Base-by-base conservation (phyloP, 2,797 vertebrate genomes). In the Sarcoramphus papa region DNA sequence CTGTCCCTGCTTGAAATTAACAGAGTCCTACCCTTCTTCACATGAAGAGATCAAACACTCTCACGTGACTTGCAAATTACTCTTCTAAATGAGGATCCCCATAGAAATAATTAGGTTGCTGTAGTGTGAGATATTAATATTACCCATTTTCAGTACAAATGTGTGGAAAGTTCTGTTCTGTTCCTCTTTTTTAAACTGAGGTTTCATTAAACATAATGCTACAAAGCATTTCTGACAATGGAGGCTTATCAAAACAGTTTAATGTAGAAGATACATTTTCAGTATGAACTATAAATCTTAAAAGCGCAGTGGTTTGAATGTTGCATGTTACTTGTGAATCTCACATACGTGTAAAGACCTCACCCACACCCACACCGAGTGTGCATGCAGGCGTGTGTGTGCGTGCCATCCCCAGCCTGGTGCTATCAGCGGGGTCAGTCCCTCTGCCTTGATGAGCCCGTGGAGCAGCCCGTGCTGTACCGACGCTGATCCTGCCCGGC, bases 1-100 rank as follows among this genome's bases (percentile, higher is more conserved):
- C 91, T 86, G 79, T 87, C 57, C 95, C 79, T 92, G 92, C 88
- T 79, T 95, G 83, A 94, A 95, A 96, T 92, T 94, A 96, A 79
- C 47, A 81, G 50, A 81, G 57, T 68, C 70, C 47, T 93, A 65
- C 69, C 33, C 59, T 87, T 88, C 59, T 96, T 72, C 72, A 77
- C 47, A 54, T 45, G 75, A 89, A 92, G 85, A 95, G 69, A 88
- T 92, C 77, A 95, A 94, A 92, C 30, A 40, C 18, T 94, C 51
- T 77, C 82, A 81, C 3, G 33, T 95, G 94, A 92, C 60, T 64
- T 80, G 75, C 78, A 96, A 94, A 96, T 93, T 92, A 85, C 43
- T 90, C 47, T 50, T 88, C 75, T 87, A 95, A 92, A 92, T 77
- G 50, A 95, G 83, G 45, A 62, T 91, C 60, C 24, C 30, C 2